Evolutionary conservation across 2,888 invertebrate species (phyloP).

Genomic region (Cylindroiulus punctatus): DNA sequence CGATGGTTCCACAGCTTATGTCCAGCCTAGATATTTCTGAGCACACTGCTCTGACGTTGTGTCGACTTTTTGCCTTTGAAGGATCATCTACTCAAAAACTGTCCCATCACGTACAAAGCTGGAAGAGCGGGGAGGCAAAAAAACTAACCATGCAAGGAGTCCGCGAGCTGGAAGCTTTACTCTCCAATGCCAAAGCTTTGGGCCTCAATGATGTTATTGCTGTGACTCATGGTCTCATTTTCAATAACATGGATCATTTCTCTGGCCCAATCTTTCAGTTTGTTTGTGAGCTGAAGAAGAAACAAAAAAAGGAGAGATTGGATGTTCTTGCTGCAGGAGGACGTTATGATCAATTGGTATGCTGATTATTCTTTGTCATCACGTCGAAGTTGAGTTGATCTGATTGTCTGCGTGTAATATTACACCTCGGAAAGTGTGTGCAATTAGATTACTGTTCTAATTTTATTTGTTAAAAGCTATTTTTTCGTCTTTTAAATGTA

Average conservation of each 20-base stretch:
- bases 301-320: constrained; percentile 69
- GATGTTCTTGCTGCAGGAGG: constrained; percentile 88
- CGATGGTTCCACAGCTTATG: constrained; percentile 75
- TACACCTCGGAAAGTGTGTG: not conserved
- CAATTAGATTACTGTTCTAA: not conserved
- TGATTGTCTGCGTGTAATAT: constrained; percentile 3
- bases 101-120: constrained; percentile 63
- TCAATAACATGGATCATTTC: constrained; percentile 72
- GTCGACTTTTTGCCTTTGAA: constrained; percentile 76
- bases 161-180: constrained; percentile 78
- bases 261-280: constrained; percentile 78
- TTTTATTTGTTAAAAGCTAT: not conserved
- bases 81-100: constrained; percentile 71
- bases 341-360: constrained; percentile 84
- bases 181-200: constrained; percentile 76
- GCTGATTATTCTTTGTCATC: not conserved
- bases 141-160: constrained; percentile 76
- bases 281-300: constrained; percentile 71
- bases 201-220: constrained; percentile 75
- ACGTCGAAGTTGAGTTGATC: constrained; percentile 57
- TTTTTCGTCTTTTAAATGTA: constrained; percentile 20
- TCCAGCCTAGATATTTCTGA: constrained; percentile 77
- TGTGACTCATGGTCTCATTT: constrained; percentile 72
- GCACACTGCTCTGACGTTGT: constrained; percentile 73
- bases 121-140: constrained; percentile 64